phyloP scores from a whole-genome alignment of 1,140 invertebrate genomes.

The Drosophila truncata region DNA sequence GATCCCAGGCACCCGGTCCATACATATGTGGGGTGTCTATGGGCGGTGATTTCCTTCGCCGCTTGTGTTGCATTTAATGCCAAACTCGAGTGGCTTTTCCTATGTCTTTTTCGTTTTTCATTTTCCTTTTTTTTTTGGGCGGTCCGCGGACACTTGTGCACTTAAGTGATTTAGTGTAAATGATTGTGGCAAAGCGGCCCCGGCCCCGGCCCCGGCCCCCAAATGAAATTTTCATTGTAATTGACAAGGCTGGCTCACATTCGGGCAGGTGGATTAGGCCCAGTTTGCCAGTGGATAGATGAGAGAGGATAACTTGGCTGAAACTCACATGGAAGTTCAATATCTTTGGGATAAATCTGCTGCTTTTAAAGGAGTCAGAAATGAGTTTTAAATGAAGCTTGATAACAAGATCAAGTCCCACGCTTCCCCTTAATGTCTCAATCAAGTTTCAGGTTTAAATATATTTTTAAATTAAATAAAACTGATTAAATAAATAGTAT shows the following conservation, averaged over 20 bases:
- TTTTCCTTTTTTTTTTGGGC: constrained; percentile 41
- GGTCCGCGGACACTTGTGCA: constrained; percentile 70
- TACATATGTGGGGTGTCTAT: constrained; percentile 50
- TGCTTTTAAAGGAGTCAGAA: not conserved
- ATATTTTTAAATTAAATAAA: not conserved
- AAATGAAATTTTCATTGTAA: constrained; percentile 46
- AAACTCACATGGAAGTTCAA: not conserved
- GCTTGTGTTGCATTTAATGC: constrained; percentile 29
- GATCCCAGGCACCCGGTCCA: constrained; percentile 37
- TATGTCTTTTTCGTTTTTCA: not conserved
- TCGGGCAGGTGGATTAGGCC: constrained; percentile 35
- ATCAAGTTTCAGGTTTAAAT: not conserved
- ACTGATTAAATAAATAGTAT: not conserved
- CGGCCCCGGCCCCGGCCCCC: constrained; percentile 9
- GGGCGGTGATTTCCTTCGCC: constrained; percentile 39
- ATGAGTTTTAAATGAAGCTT: not conserved
- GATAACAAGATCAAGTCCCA: not conserved
- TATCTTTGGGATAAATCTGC: not conserved
- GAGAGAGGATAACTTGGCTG: not conserved
- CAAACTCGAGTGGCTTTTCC: constrained; percentile 8
- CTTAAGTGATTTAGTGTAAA: constrained; percentile 82
- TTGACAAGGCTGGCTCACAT: constrained; percentile 28
- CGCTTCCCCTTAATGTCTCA: not conserved
- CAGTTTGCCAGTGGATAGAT: constrained; percentile 7
- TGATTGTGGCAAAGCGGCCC: constrained; percentile 69